Conservation (phyloP, 2,797 vertebrate species). For the Brachyrhaphis roseni region DNA sequence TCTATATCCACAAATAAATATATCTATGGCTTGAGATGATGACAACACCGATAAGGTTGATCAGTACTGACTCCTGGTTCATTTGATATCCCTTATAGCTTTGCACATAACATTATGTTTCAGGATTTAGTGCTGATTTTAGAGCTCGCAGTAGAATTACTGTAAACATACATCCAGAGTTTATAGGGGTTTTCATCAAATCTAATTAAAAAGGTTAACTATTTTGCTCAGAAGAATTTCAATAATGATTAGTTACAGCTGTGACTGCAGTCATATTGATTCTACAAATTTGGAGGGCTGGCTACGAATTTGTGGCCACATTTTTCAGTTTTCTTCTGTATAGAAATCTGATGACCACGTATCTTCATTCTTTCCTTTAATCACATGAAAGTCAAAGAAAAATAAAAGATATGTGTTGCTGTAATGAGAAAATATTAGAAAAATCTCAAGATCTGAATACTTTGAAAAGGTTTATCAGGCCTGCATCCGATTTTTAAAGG, state of each 20-base stretch:
- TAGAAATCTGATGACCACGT: neutral
- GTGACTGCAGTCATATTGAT: neutral
- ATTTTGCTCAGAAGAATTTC: neutral
- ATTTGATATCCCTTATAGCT: neutral
- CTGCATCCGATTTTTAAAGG: constrained; percentile 3
- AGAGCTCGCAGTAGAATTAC: neutral
- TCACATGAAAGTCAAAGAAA: neutral
- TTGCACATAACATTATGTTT: neutral
- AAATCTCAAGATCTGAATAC: neutral
- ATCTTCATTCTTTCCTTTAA: neutral
- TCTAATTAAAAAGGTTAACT: neutral
- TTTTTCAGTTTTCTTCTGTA: neutral
- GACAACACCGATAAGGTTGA: neutral
- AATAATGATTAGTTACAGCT: neutral
- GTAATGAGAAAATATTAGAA: neutral
- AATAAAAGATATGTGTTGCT: neutral
- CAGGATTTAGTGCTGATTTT: neutral
- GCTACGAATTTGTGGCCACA: neutral
- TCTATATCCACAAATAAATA: too few relatives aligned
- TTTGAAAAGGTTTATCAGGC: neutral
- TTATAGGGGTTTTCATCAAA: neutral
- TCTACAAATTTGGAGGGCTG: neutral
- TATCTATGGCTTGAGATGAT: neutral
- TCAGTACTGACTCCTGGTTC: neutral
- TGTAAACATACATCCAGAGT: neutral